These are phyloP conservation scores for Dasysyrphus tricinctus DNA, from an alignment of 2,888 invertebrate species.

Conservation along the genomic window DNA sequence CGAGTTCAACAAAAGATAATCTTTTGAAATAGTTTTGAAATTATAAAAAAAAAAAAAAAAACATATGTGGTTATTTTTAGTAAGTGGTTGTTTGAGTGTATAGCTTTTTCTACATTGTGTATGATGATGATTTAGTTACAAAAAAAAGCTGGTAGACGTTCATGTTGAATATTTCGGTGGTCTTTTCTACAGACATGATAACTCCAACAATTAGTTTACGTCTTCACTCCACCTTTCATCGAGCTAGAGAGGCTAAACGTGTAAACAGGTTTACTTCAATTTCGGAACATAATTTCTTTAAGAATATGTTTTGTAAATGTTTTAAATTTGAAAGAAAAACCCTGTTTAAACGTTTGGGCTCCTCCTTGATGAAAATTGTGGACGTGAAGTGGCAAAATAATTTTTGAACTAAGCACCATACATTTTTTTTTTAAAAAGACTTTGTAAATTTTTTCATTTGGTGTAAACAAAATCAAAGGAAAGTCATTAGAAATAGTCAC, in stretches of 20 bases:
- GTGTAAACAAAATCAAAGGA: background rate
- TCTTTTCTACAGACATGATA: too few relatives aligned
- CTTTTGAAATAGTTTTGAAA: conserved; percentile 41
- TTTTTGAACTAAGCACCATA: too few relatives aligned
- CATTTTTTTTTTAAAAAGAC: background rate
- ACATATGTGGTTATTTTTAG: background rate
- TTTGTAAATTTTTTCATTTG: background rate
- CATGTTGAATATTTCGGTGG: too few relatives aligned
- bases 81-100: background rate
- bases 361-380: too few relatives aligned
- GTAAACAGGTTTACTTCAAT: too few relatives aligned
- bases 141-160: background rate
- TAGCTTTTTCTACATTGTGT: background rate
- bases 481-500: background rate
- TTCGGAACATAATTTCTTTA: too few relatives aligned
- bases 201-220: background rate
- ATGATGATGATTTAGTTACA: background rate
- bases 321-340: too few relatives aligned
- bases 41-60: background rate
- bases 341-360: too few relatives aligned
- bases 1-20: conserved; percentile 31
- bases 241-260: too few relatives aligned
- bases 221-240: too few relatives aligned
- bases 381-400: too few relatives aligned
- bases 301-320: too few relatives aligned